Conservation (phyloP, 2,797 vertebrate species). For the Danio tinwini region DNA sequence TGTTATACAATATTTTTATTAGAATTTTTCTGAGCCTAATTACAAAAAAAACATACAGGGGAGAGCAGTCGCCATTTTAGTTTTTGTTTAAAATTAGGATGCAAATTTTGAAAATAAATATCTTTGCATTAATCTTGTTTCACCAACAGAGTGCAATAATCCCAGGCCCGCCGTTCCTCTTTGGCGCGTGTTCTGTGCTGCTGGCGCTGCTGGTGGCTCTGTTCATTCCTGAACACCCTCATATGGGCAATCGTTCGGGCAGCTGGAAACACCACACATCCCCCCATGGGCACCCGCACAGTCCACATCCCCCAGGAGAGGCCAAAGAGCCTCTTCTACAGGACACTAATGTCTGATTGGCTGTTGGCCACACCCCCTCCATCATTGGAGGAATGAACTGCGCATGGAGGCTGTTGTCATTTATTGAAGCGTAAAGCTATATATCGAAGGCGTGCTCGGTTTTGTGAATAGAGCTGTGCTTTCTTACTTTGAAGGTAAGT, state of each 20-base stretch:
- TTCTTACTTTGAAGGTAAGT: slow-evolving; percentile 8
- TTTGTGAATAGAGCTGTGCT: slow-evolving; percentile 3
- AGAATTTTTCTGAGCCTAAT: too few relatives aligned
- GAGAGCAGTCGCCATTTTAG: too few relatives aligned
- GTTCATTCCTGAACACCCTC: slow-evolving; percentile 88
- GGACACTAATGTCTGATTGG: slow-evolving; percentile 85
- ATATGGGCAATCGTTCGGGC: slow-evolving; percentile 75
- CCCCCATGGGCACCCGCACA: slow-evolving; percentile 83
- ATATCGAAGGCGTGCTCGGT: slow-evolving; percentile 15
- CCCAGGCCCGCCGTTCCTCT: slow-evolving; percentile 86
- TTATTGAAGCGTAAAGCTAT: slow-evolving; percentile 33
- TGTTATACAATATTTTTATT: too few relatives aligned
- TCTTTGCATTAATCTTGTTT: background rate
- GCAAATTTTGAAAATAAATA: too few relatives aligned
- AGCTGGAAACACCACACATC: slow-evolving; percentile 87
- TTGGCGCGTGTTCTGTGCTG: slow-evolving; percentile 87
- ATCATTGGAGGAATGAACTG: background rate
- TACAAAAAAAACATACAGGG: too few relatives aligned
- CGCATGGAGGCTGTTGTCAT: slow-evolving; percentile 37
- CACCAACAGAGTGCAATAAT: slow-evolving; percentile 83
- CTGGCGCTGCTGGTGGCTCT: slow-evolving; percentile 88
- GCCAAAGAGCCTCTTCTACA: slow-evolving; percentile 88
- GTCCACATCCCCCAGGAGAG: slow-evolving; percentile 83
- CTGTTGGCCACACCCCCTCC: background rate
- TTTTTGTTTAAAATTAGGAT: too few relatives aligned